phyloP scores from a whole-genome alignment of 2,888 invertebrate genomes.

The Sphaerophoria taeniata region DNA sequence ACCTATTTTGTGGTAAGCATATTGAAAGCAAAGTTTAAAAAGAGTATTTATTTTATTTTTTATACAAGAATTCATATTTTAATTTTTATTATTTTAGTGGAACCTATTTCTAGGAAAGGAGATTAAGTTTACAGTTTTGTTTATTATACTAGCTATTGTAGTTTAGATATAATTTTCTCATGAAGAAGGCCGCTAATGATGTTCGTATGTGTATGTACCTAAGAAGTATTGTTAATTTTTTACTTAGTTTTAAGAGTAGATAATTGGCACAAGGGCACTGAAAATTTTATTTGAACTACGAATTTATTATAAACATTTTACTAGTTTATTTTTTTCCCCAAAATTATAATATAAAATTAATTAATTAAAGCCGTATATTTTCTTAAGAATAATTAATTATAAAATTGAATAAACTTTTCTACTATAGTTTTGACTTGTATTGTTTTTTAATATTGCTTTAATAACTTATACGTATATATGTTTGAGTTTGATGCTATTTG shows the following conservation, averaged over 20 bases:
- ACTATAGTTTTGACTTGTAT: conserved; percentile 35
- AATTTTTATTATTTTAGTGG: background rate
- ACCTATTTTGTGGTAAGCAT: conserved; percentile 5
- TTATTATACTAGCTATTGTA: conserved; percentile 46
- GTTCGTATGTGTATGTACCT: conserved; percentile 17
- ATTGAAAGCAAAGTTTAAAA: conserved; percentile 49
- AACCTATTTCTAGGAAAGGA: conserved; percentile 27
- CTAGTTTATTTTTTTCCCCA: background rate
- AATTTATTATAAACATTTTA: background rate
- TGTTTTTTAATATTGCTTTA: conserved; percentile 3
- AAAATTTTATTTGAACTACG: conserved; percentile 21
- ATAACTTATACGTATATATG: background rate
- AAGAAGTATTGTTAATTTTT: background rate
- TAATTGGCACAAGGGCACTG: conserved; percentile 65
- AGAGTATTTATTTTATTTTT: conserved; percentile 12
- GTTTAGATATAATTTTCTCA: conserved; percentile 42
- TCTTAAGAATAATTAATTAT: background rate
- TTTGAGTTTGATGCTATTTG: conserved; percentile 17
- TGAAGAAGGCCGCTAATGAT: conserved; percentile 70
- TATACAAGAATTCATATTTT: background rate
- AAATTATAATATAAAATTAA: background rate
- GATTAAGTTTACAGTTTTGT: conserved; percentile 23
- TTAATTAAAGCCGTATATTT: background rate
- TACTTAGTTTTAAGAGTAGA: conserved; percentile 13
- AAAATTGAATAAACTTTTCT: background rate